A percentile compares a stretch with the other conserved stretches of the same genome.
These are phyloP conservation scores for Atethmia centrago DNA, from an alignment of 2,888 invertebrate species.

Conservation along the genomic window DNA sequence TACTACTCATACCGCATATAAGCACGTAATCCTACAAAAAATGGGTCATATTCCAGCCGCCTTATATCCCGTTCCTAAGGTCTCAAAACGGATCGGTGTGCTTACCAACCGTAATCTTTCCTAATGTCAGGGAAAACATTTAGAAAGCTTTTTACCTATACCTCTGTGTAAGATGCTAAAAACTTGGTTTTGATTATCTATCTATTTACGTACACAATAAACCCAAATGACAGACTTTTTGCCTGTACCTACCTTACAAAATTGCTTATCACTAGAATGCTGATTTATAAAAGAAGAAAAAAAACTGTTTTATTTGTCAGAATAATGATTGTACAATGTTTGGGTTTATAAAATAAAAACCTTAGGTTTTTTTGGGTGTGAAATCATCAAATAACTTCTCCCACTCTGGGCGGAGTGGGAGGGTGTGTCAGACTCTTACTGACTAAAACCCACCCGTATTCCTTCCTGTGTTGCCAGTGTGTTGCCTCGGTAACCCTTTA, in stretches of 20 bases:
- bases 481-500: too few relatives aligned
- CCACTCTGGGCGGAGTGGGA: too few relatives aligned
- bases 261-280: background rate
- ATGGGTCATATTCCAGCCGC: slow-evolving; percentile 21
- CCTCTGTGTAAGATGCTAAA: background rate
- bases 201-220: background rate
- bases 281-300: background rate
- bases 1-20: background rate
- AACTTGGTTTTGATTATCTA: background rate
- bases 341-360: background rate
- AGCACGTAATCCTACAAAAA: slow-evolving; percentile 35
- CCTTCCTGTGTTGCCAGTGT: too few relatives aligned
- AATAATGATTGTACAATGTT: too few relatives aligned
- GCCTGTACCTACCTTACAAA: background rate
- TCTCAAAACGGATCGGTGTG: slow-evolving; percentile 20
- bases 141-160: background rate
- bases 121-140: slow-evolving; percentile 12
- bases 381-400: too few relatives aligned
- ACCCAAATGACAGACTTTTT: background rate
- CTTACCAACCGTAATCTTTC: slow-evolving; percentile 30
- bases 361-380: too few relatives aligned
- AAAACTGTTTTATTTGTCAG: background rate
- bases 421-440: too few relatives aligned
- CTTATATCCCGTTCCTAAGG: slow-evolving; percentile 12
- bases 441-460: too few relatives aligned